A percentile compares a stretch with the other conserved stretches of the same genome.
Evolutionary conservation across 2,888 invertebrate genomes (phyloP).

Genomic region (Xestobium rufovillosum): DNA sequence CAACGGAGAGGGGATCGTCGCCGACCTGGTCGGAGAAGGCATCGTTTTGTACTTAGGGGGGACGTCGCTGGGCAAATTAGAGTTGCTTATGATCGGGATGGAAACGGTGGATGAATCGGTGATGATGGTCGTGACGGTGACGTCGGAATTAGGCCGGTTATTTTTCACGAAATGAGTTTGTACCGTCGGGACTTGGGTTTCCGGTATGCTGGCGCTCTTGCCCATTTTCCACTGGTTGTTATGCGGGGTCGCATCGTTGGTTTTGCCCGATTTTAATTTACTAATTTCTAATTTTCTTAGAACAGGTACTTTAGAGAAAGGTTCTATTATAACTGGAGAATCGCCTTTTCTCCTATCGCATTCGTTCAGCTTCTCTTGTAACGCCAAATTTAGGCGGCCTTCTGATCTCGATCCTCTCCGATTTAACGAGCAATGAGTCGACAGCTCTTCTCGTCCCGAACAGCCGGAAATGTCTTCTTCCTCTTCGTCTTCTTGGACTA

Average conservation of each 20-base stretch:
- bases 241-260: conserved; percentile 23
- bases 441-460: conserved; percentile 51
- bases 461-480: conserved; percentile 65
- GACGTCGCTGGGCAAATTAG: conserved; percentile 24
- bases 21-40: conserved; percentile 48
- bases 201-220: conserved; percentile 31
- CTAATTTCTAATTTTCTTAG: conserved; percentile 16
- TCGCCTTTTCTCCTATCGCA: conserved; percentile 45
- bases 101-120: conserved; percentile 50
- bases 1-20: conserved; percentile 37
- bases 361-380: conserved; percentile 56
- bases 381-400: conserved; percentile 64
- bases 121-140: conserved; percentile 43
- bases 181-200: conserved; percentile 24
- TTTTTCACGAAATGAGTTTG: conserved; percentile 27
- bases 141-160: conserved; percentile 20
- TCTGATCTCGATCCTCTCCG: conserved; percentile 73
- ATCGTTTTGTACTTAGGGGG: conserved; percentile 51
- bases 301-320: conserved; percentile 4
- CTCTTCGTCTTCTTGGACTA: conserved; percentile 89
- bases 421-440: conserved; percentile 47
- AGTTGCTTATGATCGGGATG: conserved; percentile 43
- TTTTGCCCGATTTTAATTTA: conserved; percentile 7
- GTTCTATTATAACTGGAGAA: conserved; percentile 10
- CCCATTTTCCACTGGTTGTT: conserved; percentile 38